These are phyloP conservation scores for Luffia ferchaultella DNA, from an alignment of 2,888 invertebrate genomes.

Conservation along the genomic window DNA sequence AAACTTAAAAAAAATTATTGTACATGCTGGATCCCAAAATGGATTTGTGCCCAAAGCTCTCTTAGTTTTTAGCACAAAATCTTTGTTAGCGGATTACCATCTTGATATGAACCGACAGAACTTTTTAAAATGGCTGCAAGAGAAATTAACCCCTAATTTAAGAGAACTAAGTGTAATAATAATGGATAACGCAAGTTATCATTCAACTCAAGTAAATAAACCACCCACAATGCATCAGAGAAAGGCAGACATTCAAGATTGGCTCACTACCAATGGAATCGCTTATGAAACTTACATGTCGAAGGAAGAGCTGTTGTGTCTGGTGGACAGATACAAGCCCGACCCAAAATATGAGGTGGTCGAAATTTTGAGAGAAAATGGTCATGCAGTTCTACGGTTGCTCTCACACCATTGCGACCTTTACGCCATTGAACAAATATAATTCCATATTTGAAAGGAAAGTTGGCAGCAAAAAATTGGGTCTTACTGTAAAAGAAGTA, in stretches of 20 bases:
- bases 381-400: constrained; percentile 12
- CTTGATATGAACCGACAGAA: constrained; percentile 13
- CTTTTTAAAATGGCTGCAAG: constrained; percentile 14
- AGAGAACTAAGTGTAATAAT: constrained; percentile 13
- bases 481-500: constrained; percentile 8
- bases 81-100: not conserved
- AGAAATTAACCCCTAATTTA: constrained; percentile 14
- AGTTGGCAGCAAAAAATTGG: constrained; percentile 16
- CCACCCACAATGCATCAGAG: constrained; percentile 13
- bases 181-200: constrained; percentile 17
- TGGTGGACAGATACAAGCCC: constrained; percentile 17
- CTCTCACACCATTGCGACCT: constrained; percentile 15
- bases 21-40: constrained; percentile 7
- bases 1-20: constrained; percentile 3
- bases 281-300: not conserved
- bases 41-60: constrained; percentile 6
- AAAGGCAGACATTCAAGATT: constrained; percentile 13
- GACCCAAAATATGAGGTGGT: constrained; percentile 12
- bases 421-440: constrained; percentile 15
- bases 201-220: constrained; percentile 14
- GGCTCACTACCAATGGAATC: constrained; percentile 4
- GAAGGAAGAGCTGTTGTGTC: constrained; percentile 7
- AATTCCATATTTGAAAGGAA: constrained; percentile 15
- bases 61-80: not conserved
- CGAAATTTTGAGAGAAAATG: constrained; percentile 8